Evolutionary conservation across 2,888 invertebrate genomes (phyloP), one percentile per base, ranked within the genome.

Genomic region (Cloeon dipterum): DNA sequence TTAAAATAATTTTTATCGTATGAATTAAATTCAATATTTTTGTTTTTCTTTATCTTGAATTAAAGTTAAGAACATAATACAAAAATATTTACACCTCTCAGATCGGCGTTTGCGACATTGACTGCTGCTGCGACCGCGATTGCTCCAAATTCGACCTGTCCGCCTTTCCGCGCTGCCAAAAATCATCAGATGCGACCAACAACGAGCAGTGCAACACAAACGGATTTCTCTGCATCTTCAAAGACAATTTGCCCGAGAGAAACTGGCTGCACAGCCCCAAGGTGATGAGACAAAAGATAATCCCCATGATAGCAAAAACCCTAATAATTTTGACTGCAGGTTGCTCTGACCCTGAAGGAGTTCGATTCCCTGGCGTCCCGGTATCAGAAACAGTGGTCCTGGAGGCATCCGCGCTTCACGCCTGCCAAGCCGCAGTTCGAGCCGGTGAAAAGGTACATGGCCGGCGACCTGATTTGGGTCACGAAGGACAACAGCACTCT

Each of bases 101-200:
- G 74, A 55, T 56, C 35, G 57, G 61, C 45, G 57, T 61, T 25
- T 86, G 86, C 56, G 81, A 86, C 55, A 65, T 81, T 37, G 76
- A 81, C 52, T 86, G 85, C 50, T 85, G 83, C 50, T 86, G 86
- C 53, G 85, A 86, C 53, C 49, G 47, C 34, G 78, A 83, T 46
- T 86, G 85, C 50, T 57, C 63, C 8, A 54, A 58, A 19, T 56
- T 58, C 36, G 71, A 81, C 46, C 59, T 60, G 40, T 49, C 55
- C 39, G 57, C 67, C 3, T 76, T 85, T 54, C 61, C 63, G 14
- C 51, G 57, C 40, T 82, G 82, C 50, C 48, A 52, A 35, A 53
- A 56, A 39, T 34, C 23, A 29, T 20, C 42, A 29, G 46, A 49
- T 40, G n/a, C n/a, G n/a, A n/a, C n/a, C n/a, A n/a, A n/a, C n/a